phyloP scores from a whole-genome alignment of 1,140 invertebrate genomes.

The Drosophila tani region DNA sequence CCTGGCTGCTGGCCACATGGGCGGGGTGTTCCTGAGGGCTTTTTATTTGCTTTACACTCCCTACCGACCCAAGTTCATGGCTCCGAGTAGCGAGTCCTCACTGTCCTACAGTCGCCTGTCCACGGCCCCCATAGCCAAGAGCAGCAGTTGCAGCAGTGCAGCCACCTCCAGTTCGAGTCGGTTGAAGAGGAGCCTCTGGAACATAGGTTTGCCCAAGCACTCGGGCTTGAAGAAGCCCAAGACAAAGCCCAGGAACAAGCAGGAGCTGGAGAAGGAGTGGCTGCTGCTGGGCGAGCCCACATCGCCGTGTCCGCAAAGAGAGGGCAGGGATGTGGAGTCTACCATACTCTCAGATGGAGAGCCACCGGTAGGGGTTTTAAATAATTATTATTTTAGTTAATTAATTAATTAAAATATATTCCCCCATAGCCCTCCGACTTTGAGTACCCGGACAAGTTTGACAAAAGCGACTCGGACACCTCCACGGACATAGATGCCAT shows the following conservation, averaged over 20 bases:
- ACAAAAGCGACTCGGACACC: slow-evolving; percentile 81
- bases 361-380: slow-evolving; percentile 55
- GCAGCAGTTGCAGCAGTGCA: slow-evolving; percentile 53
- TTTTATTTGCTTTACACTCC: slow-evolving; percentile 79
- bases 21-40: slow-evolving; percentile 62
- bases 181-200: slow-evolving; percentile 77
- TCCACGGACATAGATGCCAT: slow-evolving; percentile 84
- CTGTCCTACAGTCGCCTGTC: slow-evolving; percentile 79
- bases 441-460: slow-evolving; percentile 80
- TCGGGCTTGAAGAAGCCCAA: slow-evolving; percentile 69
- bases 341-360: slow-evolving; percentile 77
- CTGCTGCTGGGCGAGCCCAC: slow-evolving; percentile 81
- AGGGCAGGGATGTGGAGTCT: slow-evolving; percentile 76
- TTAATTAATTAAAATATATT: background rate
- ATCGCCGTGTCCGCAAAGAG: slow-evolving; percentile 72
- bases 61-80: slow-evolving; percentile 77
- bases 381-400: background rate
- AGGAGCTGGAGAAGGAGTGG: slow-evolving; percentile 84
- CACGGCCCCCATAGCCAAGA: slow-evolving; percentile 70
- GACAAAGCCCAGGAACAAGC: slow-evolving; percentile 65
- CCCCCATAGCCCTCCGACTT: slow-evolving; percentile 71
- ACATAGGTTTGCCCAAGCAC: slow-evolving; percentile 71
- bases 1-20: slow-evolving; percentile 77
- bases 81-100: slow-evolving; percentile 72
- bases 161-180: slow-evolving; percentile 49